These are phyloP conservation scores for Salvelinus namaycush DNA, from an alignment of 2,113 vertebrate genomes.

Conservation along the genomic window DNA sequence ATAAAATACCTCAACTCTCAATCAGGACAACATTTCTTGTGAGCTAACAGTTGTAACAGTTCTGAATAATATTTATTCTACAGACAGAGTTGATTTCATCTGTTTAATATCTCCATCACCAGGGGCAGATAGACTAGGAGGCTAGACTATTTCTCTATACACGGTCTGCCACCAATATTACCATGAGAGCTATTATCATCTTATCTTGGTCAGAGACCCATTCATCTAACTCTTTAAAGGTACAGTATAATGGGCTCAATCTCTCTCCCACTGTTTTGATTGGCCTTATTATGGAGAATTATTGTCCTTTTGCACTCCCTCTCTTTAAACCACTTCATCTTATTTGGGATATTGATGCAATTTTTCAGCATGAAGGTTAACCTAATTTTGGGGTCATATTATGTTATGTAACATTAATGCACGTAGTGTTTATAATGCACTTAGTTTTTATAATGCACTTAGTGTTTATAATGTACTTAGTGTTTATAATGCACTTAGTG, in stretches of 20 bases:
- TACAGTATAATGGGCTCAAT: neutral
- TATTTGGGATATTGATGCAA: neutral
- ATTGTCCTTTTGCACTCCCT: neutral
- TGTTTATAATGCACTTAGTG: neutral
- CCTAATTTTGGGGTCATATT: neutral
- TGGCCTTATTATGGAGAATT: neutral
- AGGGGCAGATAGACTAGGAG: neutral
- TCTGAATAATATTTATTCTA: neutral
- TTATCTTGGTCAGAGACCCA: neutral
- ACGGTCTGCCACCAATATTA: neutral
- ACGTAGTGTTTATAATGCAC: neutral
- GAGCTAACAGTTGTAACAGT: neutral
- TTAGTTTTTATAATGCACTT: no score
- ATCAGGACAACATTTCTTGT: neutral
- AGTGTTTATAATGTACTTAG: no score
- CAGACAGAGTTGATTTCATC: neutral
- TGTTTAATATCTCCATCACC: neutral
- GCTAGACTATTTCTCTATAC: neutral
- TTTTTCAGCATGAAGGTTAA: neutral
- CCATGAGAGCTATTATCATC: neutral
- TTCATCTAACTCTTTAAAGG: neutral
- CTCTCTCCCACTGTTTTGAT: no score
- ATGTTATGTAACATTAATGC: neutral
- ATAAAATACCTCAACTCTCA: neutral
- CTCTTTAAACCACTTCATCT: neutral